phyloP scores from a whole-genome alignment of 2,797 vertebrate genomes.

The Acanthurus tractus region DNA sequence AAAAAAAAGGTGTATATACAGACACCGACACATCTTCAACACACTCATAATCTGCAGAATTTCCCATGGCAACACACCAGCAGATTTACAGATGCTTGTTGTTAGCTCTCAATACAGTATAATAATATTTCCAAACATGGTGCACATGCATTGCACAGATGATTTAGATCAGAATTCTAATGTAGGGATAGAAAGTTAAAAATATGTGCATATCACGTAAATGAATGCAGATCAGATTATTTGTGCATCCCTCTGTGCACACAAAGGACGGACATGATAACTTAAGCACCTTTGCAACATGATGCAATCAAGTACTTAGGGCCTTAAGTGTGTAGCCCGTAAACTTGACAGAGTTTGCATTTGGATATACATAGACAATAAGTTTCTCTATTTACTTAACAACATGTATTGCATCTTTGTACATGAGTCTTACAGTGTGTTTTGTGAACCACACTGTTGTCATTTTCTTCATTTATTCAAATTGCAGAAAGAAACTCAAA shows the following conservation, averaged over 20 bases:
- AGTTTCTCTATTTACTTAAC: background rate
- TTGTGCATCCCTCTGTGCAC: background rate
- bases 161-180: slow-evolving; percentile 2
- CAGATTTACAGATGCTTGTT: background rate
- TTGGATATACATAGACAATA: background rate
- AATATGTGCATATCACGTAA: background rate
- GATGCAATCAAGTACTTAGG: background rate
- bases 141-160: background rate
- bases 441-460: background rate
- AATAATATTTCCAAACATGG: background rate
- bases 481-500: background rate
- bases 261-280: background rate
- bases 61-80: background rate
- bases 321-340: background rate
- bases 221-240: background rate
- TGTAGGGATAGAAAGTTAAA: background rate
- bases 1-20: background rate
- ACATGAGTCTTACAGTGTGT: background rate
- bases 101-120: background rate
- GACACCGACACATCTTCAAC: background rate
- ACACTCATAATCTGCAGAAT: background rate
- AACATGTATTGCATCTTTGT: background rate
- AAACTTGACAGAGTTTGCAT: background rate
- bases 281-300: background rate
- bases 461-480: slow-evolving; percentile 26